Base-by-base conservation (phyloP, 2,888 invertebrate species). In the Creontiades dilutus region DNA sequence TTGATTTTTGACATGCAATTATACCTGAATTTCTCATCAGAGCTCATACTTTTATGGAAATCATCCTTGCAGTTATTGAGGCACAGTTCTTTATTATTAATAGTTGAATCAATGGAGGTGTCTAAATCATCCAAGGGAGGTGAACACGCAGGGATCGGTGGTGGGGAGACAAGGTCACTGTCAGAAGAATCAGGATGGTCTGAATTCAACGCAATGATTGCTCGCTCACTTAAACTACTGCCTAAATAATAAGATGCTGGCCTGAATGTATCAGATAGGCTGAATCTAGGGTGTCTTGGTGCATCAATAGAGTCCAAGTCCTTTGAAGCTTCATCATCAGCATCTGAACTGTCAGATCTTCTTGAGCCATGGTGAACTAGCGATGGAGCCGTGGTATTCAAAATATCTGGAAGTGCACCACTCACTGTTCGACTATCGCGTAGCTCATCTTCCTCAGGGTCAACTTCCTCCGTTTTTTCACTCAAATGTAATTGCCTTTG, bases 171-270 rank as follows among this genome's bases (percentile, higher is more conserved):
- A 81, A 96, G 94, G 92, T 97, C 97, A 92, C 96, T 96, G 92
- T 97, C 97, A 0, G 96, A 97, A 92, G 96, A 97, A 93, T 97
- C 97, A 90, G 96, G 96, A 91, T 95, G 94, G 92, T 96, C 96
- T 19, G 91, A 91, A 90, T 90, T 91, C 80, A 91, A 86, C 12
- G 91, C 90, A 27, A 91, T 90, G 48, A 92, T 91, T 13, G 91
- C 90, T 90, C 92, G 91, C 14, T 91, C 92, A 48, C 91, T 91
- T 16, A 92, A 91, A 92, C 95, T 96, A 0, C 95, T 95, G 37
- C 96, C 96, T 76, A 97, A 93, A 93, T 97, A 98, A 93, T 97
- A 98, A 0, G 97, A 97, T 0, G 97, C 97, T 0, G 97, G 97
- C 88, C 97, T 94, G 93, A 97, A 98, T 0, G 96, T 97, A 93